Conservation (phyloP, 2,888 invertebrate genomes). For the Drosophila helvetica region DNA sequence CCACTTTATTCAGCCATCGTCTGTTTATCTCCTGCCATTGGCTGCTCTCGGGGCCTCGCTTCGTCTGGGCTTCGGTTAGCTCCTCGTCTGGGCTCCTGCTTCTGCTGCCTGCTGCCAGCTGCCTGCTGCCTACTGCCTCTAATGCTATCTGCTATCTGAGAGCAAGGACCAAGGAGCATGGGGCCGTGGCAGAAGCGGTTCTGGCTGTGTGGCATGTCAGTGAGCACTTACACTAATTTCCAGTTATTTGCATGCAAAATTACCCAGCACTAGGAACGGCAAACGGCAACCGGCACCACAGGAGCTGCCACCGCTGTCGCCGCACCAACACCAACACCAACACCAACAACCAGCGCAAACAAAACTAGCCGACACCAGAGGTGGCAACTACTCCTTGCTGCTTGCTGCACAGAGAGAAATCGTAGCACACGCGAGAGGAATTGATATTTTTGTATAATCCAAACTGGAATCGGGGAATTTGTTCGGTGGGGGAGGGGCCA, state of each 20-base stretch:
- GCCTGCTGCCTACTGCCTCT: not conserved
- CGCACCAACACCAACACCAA: conserved; percentile 30
- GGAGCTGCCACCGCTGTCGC: conserved; percentile 16
- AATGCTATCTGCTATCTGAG: conserved; percentile 1
- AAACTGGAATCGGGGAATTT: not conserved
- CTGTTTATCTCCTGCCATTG: conserved; percentile 63
- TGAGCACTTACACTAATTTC: conserved; percentile 77
- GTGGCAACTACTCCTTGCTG: conserved; percentile 4
- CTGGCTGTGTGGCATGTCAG: conserved; percentile 64
- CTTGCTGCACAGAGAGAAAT: conserved; percentile 8
- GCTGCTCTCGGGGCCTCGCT: conserved; percentile 35
- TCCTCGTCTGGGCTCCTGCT: not conserved
- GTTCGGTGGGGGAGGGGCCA: conserved; percentile 28
- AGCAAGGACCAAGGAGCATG: conserved; percentile 3
- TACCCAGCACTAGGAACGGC: conserved; percentile 45
- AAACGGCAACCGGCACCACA: conserved; percentile 23
- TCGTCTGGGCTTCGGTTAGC: conserved; percentile 32
- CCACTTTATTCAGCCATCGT: conserved; percentile 64
- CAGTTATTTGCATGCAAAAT: conserved; percentile 77
- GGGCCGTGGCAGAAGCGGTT: conserved; percentile 12
- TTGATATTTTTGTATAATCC: not conserved
- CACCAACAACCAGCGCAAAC: conserved; percentile 35
- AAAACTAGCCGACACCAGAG: conserved; percentile 21
- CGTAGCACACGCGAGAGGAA: not conserved
- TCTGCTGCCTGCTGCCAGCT: too few species aligned